Evolutionary conservation across 2,113 vertebrate species (phyloP).

Genomic region (Noctilio leporinus): DNA sequence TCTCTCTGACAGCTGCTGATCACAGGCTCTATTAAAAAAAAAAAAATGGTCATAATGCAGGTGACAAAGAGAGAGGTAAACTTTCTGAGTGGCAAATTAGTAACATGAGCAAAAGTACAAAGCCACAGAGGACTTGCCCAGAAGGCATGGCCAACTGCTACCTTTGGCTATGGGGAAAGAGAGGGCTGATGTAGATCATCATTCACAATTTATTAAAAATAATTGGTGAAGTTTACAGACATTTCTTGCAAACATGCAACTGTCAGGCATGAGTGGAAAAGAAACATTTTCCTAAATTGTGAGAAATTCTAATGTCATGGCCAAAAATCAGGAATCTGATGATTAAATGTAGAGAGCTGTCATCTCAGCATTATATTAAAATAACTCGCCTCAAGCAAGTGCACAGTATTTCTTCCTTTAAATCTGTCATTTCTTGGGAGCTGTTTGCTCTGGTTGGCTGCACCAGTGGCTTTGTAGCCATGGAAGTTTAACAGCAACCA

Average conservation of each 20-base stretch:
- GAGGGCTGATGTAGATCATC: conserved; percentile 15
- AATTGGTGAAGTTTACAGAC: conserved; percentile 63
- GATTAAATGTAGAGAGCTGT: conserved; percentile 76
- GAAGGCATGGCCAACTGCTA: neutral
- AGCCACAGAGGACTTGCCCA: neutral
- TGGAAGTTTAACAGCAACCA: conserved; percentile 64
- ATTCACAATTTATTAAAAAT: conserved; percentile 73
- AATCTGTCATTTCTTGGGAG: conserved; percentile 78
- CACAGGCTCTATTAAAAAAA: conserved; percentile 36
- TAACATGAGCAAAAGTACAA: neutral
- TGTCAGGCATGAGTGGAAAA: conserved; percentile 64
- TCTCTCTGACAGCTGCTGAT: conserved; percentile 40
- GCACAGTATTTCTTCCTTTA: conserved; percentile 71
- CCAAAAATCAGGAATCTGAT: conserved; percentile 71
- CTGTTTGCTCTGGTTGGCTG: conserved; percentile 69
- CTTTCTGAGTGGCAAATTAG: neutral
- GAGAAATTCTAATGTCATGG: conserved; percentile 68
- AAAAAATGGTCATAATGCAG: conserved; percentile 33
- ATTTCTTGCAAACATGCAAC: conserved; percentile 25
- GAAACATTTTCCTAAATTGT: conserved; percentile 53
- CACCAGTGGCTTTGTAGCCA: conserved; percentile 69
- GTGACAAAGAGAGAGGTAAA: neutral
- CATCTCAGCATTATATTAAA: conserved; percentile 78
- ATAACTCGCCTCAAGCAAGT: conserved; percentile 77
- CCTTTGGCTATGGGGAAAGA: neutral